Evolutionary conservation across 2,113 vertebrate genomes (phyloP).

Genomic region (Psittacara wagleri): DNA sequence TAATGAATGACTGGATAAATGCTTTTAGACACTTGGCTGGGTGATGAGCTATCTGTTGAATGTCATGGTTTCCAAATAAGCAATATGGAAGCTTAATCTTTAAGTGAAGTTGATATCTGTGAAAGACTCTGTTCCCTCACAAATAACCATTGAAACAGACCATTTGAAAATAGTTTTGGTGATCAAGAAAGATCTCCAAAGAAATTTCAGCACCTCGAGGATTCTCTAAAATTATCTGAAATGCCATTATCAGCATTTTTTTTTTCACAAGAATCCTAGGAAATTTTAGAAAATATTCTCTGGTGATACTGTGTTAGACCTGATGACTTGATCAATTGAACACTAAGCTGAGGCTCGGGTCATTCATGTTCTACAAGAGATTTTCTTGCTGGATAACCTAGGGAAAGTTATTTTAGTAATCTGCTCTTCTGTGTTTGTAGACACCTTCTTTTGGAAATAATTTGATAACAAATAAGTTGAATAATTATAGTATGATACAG

Average conservation of each 20-base stretch:
- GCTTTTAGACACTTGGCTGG: neutral
- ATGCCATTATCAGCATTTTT: neutral
- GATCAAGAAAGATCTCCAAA: neutral
- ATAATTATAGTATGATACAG: neutral
- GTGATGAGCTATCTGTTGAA: neutral
- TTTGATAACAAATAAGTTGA: neutral
- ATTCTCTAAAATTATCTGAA: neutral
- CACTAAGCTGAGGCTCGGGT: neutral
- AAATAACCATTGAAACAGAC: neutral
- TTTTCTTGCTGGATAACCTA: neutral
- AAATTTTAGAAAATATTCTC: neutral
- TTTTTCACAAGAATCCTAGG: neutral
- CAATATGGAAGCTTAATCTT: neutral
- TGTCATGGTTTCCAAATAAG: neutral
- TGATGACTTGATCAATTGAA: neutral
- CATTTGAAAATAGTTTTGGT: neutral
- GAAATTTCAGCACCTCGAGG: neutral
- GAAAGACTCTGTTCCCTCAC: neutral
- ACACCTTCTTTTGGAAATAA: neutral
- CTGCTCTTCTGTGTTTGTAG: neutral
- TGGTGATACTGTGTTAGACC: neutral
- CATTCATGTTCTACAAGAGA: neutral
- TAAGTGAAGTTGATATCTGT: neutral
- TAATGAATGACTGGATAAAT: neutral
- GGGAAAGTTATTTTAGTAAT: neutral